A percentile compares a stretch with the other conserved stretches of the same genome.
phyloP scores from a whole-genome alignment of 2,797 vertebrate species.

The Neoniphon sammara region DNA sequence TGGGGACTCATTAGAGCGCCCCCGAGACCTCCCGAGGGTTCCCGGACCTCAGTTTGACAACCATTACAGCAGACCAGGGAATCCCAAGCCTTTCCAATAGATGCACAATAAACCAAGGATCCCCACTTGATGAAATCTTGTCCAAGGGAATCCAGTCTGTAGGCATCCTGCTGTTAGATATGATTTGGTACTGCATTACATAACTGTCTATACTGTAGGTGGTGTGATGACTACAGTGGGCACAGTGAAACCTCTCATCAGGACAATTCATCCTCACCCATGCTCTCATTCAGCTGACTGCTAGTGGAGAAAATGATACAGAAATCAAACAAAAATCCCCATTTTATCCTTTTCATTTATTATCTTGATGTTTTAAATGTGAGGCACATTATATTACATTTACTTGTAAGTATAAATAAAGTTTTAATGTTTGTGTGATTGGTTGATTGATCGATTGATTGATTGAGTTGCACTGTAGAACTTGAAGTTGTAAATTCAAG shows the following conservation, averaged over 20 bases:
- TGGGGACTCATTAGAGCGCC: background rate
- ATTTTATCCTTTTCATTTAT: too few relatives aligned
- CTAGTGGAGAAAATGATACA: background rate
- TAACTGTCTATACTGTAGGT: constrained; percentile 36
- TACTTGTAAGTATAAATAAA: too few relatives aligned
- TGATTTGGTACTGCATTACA: constrained; percentile 57
- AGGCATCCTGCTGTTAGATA: constrained; percentile 7
- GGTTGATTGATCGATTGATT: too few relatives aligned
- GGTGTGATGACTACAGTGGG: constrained; percentile 32
- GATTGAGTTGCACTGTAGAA: too few relatives aligned
- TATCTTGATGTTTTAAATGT: too few relatives aligned
- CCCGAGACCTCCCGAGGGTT: background rate
- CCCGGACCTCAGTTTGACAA: background rate
- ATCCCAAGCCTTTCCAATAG: constrained; percentile 53
- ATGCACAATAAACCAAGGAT: constrained; percentile 31
- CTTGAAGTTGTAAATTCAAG: too few relatives aligned
- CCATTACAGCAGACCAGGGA: constrained; percentile 38
- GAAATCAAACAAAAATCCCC: too few relatives aligned
- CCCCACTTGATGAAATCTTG: constrained; percentile 38
- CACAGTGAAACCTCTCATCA: constrained; percentile 52
- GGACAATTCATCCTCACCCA: constrained; percentile 46
- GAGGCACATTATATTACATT: too few relatives aligned
- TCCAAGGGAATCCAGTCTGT: constrained; percentile 53
- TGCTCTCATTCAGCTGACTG: constrained; percentile 24
- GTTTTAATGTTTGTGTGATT: too few relatives aligned